These are phyloP conservation scores for Murina feae DNA, from an alignment of 2,113 vertebrate species.

Conservation along the genomic window DNA sequence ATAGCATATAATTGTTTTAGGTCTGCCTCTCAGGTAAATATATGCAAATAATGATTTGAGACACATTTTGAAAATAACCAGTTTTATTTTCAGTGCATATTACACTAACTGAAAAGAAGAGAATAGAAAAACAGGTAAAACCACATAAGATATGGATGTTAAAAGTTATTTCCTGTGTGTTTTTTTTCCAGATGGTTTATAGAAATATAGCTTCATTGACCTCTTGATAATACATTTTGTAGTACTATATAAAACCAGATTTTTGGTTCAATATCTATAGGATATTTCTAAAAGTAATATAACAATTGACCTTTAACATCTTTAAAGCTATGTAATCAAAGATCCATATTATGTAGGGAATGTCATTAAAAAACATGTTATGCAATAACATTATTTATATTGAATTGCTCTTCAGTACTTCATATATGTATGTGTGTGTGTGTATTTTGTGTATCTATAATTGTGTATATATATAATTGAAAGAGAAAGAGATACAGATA, in stretches of 20 bases:
- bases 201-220: neutral
- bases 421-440: neutral
- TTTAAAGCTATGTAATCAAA: neutral
- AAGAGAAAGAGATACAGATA: neutral
- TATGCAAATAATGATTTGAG: neutral
- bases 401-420: neutral
- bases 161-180: neutral
- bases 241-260: neutral
- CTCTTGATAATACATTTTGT: neutral
- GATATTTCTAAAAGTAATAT: neutral
- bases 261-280: neutral
- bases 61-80: neutral
- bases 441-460: too few relatives aligned
- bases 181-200: neutral
- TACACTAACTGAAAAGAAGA: neutral
- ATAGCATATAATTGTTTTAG: neutral
- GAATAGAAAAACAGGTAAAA: neutral
- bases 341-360: neutral
- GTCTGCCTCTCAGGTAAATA: neutral
- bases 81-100: slow-evolving; percentile 15
- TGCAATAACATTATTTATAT: neutral
- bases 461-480: neutral
- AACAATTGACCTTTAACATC: neutral
- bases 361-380: neutral
- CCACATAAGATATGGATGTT: neutral